Base-by-base conservation (phyloP, 2,888 invertebrate species). In the Cryptus viduatorius region DNA sequence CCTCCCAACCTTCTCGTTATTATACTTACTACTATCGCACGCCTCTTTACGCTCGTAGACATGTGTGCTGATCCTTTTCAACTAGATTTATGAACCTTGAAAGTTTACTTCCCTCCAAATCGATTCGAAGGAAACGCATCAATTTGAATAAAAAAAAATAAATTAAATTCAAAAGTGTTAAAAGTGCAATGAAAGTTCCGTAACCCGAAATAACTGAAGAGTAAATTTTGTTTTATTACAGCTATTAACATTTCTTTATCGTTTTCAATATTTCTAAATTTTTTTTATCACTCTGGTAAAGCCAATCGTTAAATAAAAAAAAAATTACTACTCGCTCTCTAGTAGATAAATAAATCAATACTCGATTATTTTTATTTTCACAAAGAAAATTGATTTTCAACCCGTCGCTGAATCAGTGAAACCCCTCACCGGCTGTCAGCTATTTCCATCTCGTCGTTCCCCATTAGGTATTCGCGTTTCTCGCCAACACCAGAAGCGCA, bases 401-500 rank as follows among this genome's bases (percentile, higher is more conserved):
- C 59, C 31, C 14, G 59, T 7, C 14, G 24, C 4, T 7, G 59
- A 59, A 4, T 14, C 14, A 4, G 14, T 1, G 14, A 59, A 56
- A 14, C 29, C 10, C 12, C 14, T 48, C 29, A 14, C 29, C 59
- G 29, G 31, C 12, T 42, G 64, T 65, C 16, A 53, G 50, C 75
- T 48, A 65, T 37, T 76, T 64, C 53, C 42, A 53, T 31, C 59
- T 59, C 59, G 1, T 59, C 59, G 1, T 59, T 29, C 48, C 29
- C 31, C 59, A 59, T 31, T 65, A 48, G 64, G 75, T 75, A 75
- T 75, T 65, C 65, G 65, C 42, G 65, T 50, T 76, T 76, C 75
- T 64, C 64, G 65, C 50, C 75, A 76, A 76, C 65, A 76, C 75
- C 75, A 76, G 75, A 64, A 76, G 75, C 75, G 37, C 75, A 16